phyloP scores from a whole-genome alignment of 2,113 vertebrate genomes.

The Thamnaconus septentrionalis region DNA sequence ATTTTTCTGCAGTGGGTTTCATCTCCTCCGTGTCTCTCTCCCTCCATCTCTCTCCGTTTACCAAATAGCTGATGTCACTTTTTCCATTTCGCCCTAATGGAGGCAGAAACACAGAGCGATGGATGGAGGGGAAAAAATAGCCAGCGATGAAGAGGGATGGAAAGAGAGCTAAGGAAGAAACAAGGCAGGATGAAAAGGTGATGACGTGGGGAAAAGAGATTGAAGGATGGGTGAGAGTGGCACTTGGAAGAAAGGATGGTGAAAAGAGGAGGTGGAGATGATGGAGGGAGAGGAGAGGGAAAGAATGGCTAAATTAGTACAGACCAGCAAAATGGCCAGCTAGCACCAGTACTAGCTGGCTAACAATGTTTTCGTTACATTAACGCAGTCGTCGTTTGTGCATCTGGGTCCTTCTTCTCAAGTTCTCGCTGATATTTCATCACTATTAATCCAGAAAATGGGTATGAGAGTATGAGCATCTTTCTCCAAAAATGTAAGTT shows the following conservation, averaged over 20 bases:
- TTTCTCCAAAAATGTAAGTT: too few relatives aligned
- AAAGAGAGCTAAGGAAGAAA: slow-evolving; percentile 51
- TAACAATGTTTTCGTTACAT: too few relatives aligned
- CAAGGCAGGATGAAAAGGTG: slow-evolving; percentile 55
- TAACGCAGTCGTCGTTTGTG: too few relatives aligned
- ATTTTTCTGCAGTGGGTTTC: slow-evolving; percentile 24
- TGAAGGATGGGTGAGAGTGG: slow-evolving; percentile 5
- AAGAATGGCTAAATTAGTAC: too few relatives aligned
- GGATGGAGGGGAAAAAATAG: slow-evolving; percentile 37
- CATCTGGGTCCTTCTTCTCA: too few relatives aligned
- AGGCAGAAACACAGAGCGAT: slow-evolving; percentile 65
- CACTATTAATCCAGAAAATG: too few relatives aligned
- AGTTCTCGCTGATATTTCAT: too few relatives aligned
- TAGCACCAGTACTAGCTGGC: too few relatives aligned
- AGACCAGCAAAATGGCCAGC: too few relatives aligned
- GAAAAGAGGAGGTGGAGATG: slow-evolving; percentile 10
- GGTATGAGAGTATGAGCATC: too few relatives aligned
- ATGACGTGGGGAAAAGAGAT: slow-evolving; percentile 11
- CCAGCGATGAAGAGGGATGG: slow-evolving; percentile 64
- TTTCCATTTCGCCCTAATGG: slow-evolving; percentile 75
- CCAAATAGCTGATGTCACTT: slow-evolving; percentile 76
- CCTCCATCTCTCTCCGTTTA: slow-evolving; percentile 66
- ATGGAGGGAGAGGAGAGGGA: slow-evolving; percentile 4
- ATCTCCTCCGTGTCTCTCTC: slow-evolving; percentile 12
- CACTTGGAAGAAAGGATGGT: not conserved